phyloP scores from a whole-genome alignment of 2,113 vertebrate species.

The Periophthalmus modestus region DNA sequence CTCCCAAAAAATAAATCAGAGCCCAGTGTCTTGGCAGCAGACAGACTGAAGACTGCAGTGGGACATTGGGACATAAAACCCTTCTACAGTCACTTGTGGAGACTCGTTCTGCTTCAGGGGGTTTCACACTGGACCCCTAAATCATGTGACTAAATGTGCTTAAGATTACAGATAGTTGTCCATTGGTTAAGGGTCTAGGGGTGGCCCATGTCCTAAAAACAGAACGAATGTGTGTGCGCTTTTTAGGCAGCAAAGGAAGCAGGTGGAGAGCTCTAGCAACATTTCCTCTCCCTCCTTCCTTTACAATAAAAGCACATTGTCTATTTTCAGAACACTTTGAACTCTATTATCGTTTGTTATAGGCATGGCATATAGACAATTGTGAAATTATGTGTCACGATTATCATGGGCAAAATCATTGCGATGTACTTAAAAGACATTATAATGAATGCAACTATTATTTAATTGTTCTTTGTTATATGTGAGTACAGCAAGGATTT shows the following conservation, averaged over 20 bases:
- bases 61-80: slow-evolving; percentile 19
- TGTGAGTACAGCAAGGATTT: no score
- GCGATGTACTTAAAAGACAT: no score
- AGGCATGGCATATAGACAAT: no score
- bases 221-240: slow-evolving; percentile 27
- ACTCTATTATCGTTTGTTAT: slow-evolving; percentile 35
- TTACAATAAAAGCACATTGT: slow-evolving; percentile 51
- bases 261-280: slow-evolving; percentile 57
- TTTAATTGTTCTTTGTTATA: no score
- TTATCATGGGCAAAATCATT: no score
- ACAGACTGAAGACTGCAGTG: slow-evolving; percentile 33
- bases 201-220: slow-evolving; percentile 5
- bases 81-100: background rate
- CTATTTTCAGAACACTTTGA: slow-evolving; percentile 40
- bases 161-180: background rate
- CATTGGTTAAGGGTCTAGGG: background rate
- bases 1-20: slow-evolving; percentile 49
- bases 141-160: background rate
- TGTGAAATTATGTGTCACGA: no score
- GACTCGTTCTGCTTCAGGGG: background rate
- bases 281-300: slow-evolving; percentile 64
- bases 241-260: slow-evolving; percentile 61
- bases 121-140: background rate
- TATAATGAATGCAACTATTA: no score
- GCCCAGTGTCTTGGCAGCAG: slow-evolving; percentile 51